These are phyloP conservation scores for Palloptera scutellata DNA, from an alignment of 2,888 invertebrate species.

Conservation along the genomic window DNA sequence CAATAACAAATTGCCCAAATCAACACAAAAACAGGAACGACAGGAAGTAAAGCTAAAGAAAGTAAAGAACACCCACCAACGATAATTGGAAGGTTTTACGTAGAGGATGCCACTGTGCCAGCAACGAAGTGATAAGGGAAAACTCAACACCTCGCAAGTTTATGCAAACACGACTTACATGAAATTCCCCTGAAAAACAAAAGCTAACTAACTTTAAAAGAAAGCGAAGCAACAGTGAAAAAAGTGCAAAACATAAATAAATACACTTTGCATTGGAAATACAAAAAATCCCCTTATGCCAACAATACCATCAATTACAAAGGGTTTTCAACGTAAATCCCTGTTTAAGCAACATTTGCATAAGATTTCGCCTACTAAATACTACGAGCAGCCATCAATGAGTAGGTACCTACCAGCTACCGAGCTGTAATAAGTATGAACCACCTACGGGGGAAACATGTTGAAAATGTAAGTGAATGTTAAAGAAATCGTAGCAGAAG, in stretches of 20 bases:
- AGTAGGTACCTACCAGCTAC: not conserved
- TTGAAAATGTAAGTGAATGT: conserved; percentile 5
- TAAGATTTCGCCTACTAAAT: no score
- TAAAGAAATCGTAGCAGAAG: not conserved
- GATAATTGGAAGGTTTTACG: no score
- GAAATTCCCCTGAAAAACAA: not conserved
- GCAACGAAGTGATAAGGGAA: not conserved
- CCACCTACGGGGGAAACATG: not conserved
- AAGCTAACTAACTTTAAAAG: not conserved
- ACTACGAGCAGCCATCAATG: conserved; percentile 8
- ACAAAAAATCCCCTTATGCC: conserved; percentile 17
- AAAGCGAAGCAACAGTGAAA: not conserved
- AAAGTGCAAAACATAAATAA: not conserved
- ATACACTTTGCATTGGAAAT: not conserved
- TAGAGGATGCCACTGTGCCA: conserved; percentile 19
- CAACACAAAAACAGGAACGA: not conserved
- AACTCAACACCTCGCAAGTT: not conserved
- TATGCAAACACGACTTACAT: no score
- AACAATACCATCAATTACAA: conserved; percentile 28
- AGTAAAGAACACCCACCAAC: not conserved
- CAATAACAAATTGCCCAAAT: conserved; percentile 27
- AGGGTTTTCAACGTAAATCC: conserved; percentile 23
- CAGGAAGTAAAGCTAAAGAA: conserved; percentile 9
- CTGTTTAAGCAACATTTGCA: conserved; percentile 17
- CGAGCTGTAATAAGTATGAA: not conserved